Evolutionary conservation across 2,888 invertebrate genomes (phyloP), one percentile per base, ranked within the genome.

Genomic region (Cephonodes hylas): DNA sequence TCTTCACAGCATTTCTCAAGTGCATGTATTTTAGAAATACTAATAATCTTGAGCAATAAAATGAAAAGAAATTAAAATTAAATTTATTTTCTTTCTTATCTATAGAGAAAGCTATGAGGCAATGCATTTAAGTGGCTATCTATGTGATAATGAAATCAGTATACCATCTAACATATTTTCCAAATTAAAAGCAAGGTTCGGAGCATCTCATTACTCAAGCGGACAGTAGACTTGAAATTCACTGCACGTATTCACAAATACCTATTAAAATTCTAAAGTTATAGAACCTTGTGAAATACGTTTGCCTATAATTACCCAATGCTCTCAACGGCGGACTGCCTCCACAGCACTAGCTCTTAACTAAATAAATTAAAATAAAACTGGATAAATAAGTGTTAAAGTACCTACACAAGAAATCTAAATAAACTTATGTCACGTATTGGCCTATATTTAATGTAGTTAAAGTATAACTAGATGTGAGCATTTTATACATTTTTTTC

Each of bases 201-300:
- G 27, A 42, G 13, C 27, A 27, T 44, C 27, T 44, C 18, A 44
- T 27, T 59, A 59, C 18, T 23, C 22, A 58, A 58, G n/a, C n/a
- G 6, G 15, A 42, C 44, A 18, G 18, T 56, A n/a, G 8, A 38
- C 59, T 22, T 13, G 20, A 45, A n/a, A 20, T 38, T 3, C 58
- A 20, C 27, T 20, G 58, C 58, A 57, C 44, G 48, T 18, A 4
- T 18, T 48, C 58, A 58, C 42, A 59, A 42, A 59, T 31, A 42
- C 44, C 58, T 25, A 59, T 59, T 59, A 42, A 44, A 42, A 59
- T 59, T 59, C 58, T 13, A 27, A 27, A 18, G 38, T 27, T 25
- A 44, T 59, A 44, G 27, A 44, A 42, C 44, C 42, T 59, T 44
- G 58, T 44, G 25, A 44, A 59, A 59, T 27, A 59, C 42, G 31